phyloP scores from a whole-genome alignment of 2,113 vertebrate genomes.

The Polypterus senegalus region DNA sequence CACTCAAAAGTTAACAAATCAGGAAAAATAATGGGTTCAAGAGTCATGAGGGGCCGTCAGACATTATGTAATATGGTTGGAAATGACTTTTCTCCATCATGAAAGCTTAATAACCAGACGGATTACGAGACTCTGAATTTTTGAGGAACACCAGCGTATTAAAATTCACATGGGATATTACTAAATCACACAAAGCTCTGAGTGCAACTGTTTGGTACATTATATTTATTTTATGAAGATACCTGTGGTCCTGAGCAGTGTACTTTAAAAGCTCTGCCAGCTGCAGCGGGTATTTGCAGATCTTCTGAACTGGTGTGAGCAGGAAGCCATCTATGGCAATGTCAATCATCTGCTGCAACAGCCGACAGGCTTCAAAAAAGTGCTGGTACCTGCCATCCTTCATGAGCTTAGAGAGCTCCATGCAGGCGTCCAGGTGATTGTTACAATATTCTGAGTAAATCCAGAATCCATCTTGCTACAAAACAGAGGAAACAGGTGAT shows the following conservation, averaged over 20 bases:
- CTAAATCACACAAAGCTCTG: too few relatives aligned
- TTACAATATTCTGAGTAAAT: slow-evolving; percentile 99
- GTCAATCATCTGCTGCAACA: slow-evolving; percentile 97
- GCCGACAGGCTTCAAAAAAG: slow-evolving; percentile 94
- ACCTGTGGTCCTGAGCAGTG: slow-evolving; percentile 97
- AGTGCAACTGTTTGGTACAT: too few relatives aligned
- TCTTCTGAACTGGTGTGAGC: slow-evolving; percentile 95
- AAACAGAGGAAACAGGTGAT: neutral
- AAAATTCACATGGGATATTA: too few relatives aligned
- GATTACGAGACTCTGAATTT: too few relatives aligned
- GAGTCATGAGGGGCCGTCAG: too few relatives aligned
- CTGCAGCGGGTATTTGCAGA: slow-evolving; percentile 98
- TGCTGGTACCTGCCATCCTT: slow-evolving; percentile 93
- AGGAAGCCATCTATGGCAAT: slow-evolving; percentile 97
- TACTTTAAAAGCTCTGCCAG: slow-evolving; percentile 94
- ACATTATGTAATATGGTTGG: too few relatives aligned
- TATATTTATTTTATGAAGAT: slow-evolving; percentile 9
- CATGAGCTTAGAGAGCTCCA: slow-evolving; percentile 96
- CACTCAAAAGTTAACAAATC: too few relatives aligned
- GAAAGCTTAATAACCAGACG: too few relatives aligned
- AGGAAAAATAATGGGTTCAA: too few relatives aligned
- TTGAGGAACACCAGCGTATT: too few relatives aligned
- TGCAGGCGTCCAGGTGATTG: slow-evolving; percentile 93
- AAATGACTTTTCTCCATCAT: too few relatives aligned
- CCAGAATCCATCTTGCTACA: slow-evolving; percentile 97